These are phyloP conservation scores for Eurytoma californica DNA, from an alignment of 2,888 invertebrate species.

Conservation along the genomic window DNA sequence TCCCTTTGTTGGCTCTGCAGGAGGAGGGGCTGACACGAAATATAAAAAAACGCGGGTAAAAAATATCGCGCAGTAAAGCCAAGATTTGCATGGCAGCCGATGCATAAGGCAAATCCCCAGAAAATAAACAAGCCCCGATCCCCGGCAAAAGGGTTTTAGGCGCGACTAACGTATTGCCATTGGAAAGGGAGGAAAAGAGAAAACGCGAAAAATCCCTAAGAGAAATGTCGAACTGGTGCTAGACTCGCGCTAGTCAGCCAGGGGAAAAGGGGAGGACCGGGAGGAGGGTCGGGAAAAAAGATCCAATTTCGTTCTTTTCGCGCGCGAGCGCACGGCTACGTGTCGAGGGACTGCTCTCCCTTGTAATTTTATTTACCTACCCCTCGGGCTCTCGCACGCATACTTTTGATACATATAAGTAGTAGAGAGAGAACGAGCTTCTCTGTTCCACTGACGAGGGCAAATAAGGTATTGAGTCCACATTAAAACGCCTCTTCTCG, in stretches of 20 bases:
- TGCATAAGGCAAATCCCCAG: constrained; percentile 53
- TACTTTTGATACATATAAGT: constrained; percentile 1
- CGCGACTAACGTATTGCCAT: constrained; percentile 30
- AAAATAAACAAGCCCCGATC: constrained; percentile 52
- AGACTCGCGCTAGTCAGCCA: background rate
- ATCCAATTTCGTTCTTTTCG: constrained; percentile 52
- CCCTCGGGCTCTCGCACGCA: constrained; percentile 17
- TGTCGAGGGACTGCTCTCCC: constrained; percentile 24
- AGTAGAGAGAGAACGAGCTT: background rate
- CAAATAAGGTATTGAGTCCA: constrained; percentile 39
- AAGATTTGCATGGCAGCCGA: constrained; percentile 54
- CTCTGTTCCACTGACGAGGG: constrained; percentile 11
- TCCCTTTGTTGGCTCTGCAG: background rate
- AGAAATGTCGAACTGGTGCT: constrained; percentile 48
- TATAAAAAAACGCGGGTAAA: background rate
- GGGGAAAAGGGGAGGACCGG: background rate
- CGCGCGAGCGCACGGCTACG: constrained; percentile 14
- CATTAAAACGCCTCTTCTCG: constrained; percentile 32
- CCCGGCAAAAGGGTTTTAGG: constrained; percentile 39
- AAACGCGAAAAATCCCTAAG: constrained; percentile 49
- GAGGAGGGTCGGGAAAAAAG: constrained; percentile 29
- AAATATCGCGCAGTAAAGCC: constrained; percentile 41
- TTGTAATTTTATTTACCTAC: constrained; percentile 54
- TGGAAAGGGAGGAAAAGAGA: constrained; percentile 16
- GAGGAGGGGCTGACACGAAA: too few relatives aligned